phyloP scores from a whole-genome alignment of 2,888 invertebrate genomes.

The Meta bourneti region DNA sequence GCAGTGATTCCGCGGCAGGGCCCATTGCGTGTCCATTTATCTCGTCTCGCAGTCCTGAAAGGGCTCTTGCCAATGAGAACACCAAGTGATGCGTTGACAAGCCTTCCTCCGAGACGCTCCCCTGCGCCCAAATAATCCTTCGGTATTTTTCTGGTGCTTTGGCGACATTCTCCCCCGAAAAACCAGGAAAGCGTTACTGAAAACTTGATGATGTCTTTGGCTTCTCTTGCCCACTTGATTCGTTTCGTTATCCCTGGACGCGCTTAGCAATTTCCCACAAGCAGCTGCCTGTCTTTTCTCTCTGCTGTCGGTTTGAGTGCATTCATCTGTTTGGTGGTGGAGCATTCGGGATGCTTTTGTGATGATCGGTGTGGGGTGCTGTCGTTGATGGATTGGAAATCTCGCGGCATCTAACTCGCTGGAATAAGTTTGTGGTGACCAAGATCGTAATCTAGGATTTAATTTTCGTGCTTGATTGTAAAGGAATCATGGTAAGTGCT shows the following conservation, averaged over 20 bases:
- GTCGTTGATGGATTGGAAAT: background rate
- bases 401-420: too few species aligned
- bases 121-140: conserved; percentile 33
- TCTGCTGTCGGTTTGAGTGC: background rate
- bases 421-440: too few species aligned
- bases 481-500: too few species aligned
- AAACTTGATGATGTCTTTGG: conserved; percentile 39
- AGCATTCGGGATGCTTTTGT: too few species aligned
- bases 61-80: background rate
- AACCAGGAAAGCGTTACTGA: conserved; percentile 56
- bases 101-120: conserved; percentile 35
- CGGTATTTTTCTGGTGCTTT: conserved; percentile 51
- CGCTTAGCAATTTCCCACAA: background rate
- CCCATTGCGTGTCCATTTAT: conserved; percentile 40
- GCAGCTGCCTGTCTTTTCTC: background rate
- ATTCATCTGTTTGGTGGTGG: too few species aligned
- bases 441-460: too few species aligned
- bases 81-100: conserved; percentile 51
- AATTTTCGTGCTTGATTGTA: too few species aligned
- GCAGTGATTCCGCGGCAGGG: background rate
- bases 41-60: background rate
- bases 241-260: conserved; percentile 27
- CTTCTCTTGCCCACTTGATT: background rate
- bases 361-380: too few species aligned
- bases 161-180: conserved; percentile 12